Evolutionary conservation across 2,888 invertebrate genomes (phyloP), one percentile per base, ranked within the genome.

Genomic region (Xestoiulus laeticollis): DNA sequence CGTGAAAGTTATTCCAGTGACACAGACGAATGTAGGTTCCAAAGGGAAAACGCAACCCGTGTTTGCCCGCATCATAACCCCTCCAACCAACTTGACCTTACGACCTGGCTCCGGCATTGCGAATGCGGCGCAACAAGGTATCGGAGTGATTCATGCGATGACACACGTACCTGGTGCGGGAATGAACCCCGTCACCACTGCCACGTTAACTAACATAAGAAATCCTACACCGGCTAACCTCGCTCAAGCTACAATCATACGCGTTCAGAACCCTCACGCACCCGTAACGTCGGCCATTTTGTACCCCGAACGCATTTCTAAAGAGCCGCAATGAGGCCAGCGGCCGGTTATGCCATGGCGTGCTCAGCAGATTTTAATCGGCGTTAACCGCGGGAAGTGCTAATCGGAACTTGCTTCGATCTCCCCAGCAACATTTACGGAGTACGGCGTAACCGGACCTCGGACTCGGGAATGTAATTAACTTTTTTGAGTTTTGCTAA

Each of bases 1-100:
- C 16, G 89, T 89, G 8, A 89, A 89, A 87, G 89, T 89, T 43
- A 89, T 89, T 83, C 89, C 89, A 26, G 88, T 89, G 22, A 85
- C 89, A 8, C 89, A 89, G 85, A 48, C 88, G 16, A 53, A 26
- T 43, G 68, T 87, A 30, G 87, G 59, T 16, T n/a, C 87, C 22
- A 88, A 88, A 82, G 88, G 87, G 6, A 89, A 88, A 68, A 87
- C 84, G 12, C 89, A 89, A 53, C 89, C 89, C 19, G 88, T 89
- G 22, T 88, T 89, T 78, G 89, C 89, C 5, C 68, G 89, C 38
- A 89, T 89, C 26, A 89, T 89, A 38, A 88, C 89, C 5, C 89
- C 89, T 19, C 88, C 89, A 0, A 85, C 88, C 8, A 89, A 88
- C 10, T 87, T 89, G 38, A 89, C 89, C 1, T 43, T 89, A 26